Evolutionary conservation across 2,888 invertebrate species (phyloP).

Genomic region (Caenorhabditis sp.): DNA sequence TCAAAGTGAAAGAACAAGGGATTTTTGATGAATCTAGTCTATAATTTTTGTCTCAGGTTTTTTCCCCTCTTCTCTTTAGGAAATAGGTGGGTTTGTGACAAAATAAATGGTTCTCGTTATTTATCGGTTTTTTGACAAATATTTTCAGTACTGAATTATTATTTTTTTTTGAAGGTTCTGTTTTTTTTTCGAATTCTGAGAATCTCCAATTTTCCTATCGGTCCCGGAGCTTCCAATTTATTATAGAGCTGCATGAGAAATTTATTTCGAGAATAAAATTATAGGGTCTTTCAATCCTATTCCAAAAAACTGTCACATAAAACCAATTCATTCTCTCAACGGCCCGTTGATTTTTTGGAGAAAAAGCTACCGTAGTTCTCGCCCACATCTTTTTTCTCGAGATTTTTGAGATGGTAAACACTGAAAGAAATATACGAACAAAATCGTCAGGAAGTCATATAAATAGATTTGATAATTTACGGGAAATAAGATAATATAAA

Average conservation of each 20-base stretch:
- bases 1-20: not conserved
- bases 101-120: no score
- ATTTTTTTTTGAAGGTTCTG: no score
- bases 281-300: not conserved
- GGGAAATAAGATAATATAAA: not conserved
- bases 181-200: no score
- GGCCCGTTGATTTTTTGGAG: not conserved
- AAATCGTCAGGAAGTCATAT: not conserved
- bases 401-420: not conserved
- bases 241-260: not conserved
- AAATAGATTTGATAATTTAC: not conserved
- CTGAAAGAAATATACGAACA: not conserved
- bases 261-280: not conserved
- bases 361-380: not conserved
- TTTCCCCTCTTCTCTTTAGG: not conserved
- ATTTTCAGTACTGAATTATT: no score
- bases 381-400: not conserved
- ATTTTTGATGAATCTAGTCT: not conserved
- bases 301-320: not conserved
- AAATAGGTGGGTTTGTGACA: no score
- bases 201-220: no score
- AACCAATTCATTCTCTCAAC: constrained; percentile 2
- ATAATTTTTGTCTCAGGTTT: not conserved
- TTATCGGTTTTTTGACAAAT: no score
- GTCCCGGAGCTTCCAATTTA: no score